A percentile compares a stretch with the other conserved stretches of the same genome.
These are phyloP conservation scores for Leptoclinus maculatus DNA, from an alignment of 2,797 vertebrate genomes.

Conservation along the genomic window DNA sequence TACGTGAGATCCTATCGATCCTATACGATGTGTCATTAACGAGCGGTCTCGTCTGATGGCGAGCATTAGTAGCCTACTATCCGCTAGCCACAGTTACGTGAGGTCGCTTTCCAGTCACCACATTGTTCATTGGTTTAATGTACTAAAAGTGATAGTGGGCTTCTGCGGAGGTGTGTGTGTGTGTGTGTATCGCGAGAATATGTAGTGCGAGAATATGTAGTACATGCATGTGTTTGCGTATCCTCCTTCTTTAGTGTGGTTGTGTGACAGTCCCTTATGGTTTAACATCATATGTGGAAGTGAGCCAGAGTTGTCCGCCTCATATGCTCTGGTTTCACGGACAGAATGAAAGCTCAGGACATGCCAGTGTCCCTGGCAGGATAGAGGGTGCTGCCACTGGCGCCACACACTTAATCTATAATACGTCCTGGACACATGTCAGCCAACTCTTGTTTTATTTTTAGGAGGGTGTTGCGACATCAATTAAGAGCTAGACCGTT, in stretches of 20 bases:
- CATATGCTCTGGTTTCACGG: conserved; percentile 42
- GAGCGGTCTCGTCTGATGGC: not conserved
- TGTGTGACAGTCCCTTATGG: conserved; percentile 36
- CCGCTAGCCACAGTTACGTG: conserved; percentile 37
- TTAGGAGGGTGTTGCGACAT: conserved; percentile 55
- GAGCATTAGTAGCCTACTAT: not conserved
- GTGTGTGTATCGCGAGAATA: not conserved
- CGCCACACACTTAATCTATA: conserved; percentile 31
- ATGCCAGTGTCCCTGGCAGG: conserved; percentile 17
- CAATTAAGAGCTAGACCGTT: conserved; percentile 18
- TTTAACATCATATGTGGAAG: conserved; percentile 35
- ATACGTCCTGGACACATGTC: conserved; percentile 49
- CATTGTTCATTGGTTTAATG: conserved; percentile 62
- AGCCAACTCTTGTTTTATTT: conserved; percentile 61
- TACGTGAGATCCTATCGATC: not conserved
- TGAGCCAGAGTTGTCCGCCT: conserved; percentile 34
- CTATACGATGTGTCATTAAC: not conserved
- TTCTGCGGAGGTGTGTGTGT: conserved; percentile 19
- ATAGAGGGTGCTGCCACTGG: conserved; percentile 1
- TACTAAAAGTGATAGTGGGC: conserved; percentile 33
- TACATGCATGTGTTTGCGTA: not conserved
- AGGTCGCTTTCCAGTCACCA: conserved; percentile 39
- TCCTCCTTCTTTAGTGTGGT: conserved; percentile 6
- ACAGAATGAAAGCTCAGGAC: conserved; percentile 40
- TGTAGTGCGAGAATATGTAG: not conserved